Conservation (phyloP, 2,797 vertebrate genomes). For the Pyrrhura leucotis region DNA sequence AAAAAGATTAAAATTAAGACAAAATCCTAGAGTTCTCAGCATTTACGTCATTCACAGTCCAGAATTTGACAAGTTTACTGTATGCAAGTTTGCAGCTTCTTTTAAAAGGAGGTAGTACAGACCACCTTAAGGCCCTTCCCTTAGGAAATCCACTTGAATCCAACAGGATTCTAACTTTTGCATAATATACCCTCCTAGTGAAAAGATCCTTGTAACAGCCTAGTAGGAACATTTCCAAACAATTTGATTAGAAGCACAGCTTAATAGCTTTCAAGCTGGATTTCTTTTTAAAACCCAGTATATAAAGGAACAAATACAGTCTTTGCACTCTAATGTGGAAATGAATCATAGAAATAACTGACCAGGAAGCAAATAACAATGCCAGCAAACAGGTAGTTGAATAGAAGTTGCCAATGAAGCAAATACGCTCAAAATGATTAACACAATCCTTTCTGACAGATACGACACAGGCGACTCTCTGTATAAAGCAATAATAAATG, state of each 20-base stretch:
- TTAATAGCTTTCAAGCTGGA: background rate
- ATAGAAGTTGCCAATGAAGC: background rate
- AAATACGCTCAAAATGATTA: background rate
- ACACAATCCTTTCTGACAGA: background rate
- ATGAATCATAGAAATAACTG: background rate
- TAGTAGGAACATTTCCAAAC: background rate
- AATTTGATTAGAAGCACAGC: background rate
- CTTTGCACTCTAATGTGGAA: background rate
- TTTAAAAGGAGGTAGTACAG: background rate
- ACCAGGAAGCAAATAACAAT: background rate
- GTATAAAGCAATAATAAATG: background rate
- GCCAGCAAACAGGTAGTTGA: background rate
- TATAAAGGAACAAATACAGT: background rate
- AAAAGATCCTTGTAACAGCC: background rate
- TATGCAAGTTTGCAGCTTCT: background rate
- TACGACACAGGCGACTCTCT: background rate
- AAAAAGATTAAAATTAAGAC: background rate
- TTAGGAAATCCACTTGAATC: background rate
- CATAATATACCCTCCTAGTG: background rate
- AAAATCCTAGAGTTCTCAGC: background rate
- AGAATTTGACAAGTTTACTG: background rate
- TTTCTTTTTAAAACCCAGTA: background rate
- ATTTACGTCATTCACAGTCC: background rate
- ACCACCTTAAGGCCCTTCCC: background rate
- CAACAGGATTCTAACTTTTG: background rate